Evolutionary conservation across 30 jellyfish, hydroid and myxozoan species (phyloP).

Genomic region (Catostylus mosaicus): DNA sequence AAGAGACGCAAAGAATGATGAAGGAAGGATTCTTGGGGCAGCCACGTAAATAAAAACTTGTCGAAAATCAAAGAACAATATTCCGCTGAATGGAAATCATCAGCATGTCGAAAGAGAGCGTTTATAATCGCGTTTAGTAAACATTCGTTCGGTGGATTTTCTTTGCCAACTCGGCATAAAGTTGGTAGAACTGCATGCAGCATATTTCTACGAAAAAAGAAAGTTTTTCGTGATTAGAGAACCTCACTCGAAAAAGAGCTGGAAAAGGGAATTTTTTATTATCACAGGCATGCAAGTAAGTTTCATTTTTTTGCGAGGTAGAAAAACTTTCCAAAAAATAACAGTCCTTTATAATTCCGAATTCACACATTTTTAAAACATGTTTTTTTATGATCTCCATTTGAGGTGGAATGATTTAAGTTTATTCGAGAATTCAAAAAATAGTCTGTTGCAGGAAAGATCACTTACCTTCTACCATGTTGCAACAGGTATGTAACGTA

Average conservation of each 20-base stretch:
- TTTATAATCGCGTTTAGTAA: conserved; percentile 43
- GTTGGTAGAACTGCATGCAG: conserved; percentile 63
- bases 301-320: no score
- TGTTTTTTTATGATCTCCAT: no score
- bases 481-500: conserved; percentile 71
- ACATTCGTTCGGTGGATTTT: conserved; percentile 59
- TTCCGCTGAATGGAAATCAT: conserved; percentile 59
- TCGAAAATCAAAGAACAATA: conserved; percentile 76
- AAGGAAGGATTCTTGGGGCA: conserved; percentile 63
- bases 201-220: conserved; percentile 28
- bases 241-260: neutral
- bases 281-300: neutral
- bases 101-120: conserved; percentile 63
- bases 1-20: conserved; percentile 85
- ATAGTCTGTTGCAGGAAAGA: no score
- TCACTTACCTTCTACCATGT: conserved; percentile 71
- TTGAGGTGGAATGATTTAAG: no score
- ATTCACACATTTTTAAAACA: no score
- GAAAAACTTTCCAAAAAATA: no score
- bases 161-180: conserved; percentile 59
- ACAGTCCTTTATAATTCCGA: no score
- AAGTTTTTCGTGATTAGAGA: neutral
- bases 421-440: no score
- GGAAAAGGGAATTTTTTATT: neutral
- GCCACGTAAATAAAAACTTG: conserved; percentile 80